Evolutionary conservation across 2,113 vertebrate species (phyloP).

Genomic region (Platichthys stellatus): DNA sequence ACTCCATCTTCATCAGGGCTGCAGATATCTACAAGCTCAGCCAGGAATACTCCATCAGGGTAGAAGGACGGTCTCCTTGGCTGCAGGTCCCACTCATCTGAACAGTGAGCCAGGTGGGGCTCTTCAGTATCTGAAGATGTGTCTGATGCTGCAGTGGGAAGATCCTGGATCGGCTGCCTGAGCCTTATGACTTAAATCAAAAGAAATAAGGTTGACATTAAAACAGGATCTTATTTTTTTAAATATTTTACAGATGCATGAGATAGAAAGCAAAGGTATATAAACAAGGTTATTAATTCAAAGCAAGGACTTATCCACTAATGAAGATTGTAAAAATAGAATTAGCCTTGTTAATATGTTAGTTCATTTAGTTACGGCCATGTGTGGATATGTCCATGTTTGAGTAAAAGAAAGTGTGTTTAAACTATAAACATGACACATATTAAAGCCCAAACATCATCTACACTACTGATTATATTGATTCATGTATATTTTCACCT

Average conservation of each 20-base stretch:
- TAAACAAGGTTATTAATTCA: not conserved
- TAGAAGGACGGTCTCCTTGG: not conserved
- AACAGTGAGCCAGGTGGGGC: not conserved
- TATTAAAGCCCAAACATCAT: constrained; percentile 31
- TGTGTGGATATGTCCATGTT: constrained; percentile 27
- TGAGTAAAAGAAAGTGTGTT: not conserved
- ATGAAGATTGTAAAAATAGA: not conserved
- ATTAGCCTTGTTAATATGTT: not conserved
- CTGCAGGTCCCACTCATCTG: constrained; percentile 14
- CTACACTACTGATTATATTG: constrained; percentile 27
- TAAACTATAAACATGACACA: not conserved
- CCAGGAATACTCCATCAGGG: constrained; percentile 56
- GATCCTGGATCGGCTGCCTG: constrained; percentile 57
- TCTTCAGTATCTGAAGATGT: not conserved
- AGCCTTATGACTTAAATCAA: constrained; percentile 63
- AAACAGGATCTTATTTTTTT: not conserved
- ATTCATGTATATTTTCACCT: constrained; percentile 66
- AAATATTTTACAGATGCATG: not conserved
- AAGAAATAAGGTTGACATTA: not conserved
- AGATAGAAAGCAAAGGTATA: not conserved
- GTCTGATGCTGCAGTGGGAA: constrained; percentile 17
- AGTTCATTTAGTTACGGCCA: not conserved
- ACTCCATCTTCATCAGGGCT: constrained; percentile 67
- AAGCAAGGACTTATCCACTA: constrained; percentile 18
- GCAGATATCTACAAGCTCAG: constrained; percentile 52